Percentiles rank a stretch among this genome's conserved stretches.
phyloP scores from a whole-genome alignment of 92 coral and sea anemone species.

The Siderastrea radians region DNA sequence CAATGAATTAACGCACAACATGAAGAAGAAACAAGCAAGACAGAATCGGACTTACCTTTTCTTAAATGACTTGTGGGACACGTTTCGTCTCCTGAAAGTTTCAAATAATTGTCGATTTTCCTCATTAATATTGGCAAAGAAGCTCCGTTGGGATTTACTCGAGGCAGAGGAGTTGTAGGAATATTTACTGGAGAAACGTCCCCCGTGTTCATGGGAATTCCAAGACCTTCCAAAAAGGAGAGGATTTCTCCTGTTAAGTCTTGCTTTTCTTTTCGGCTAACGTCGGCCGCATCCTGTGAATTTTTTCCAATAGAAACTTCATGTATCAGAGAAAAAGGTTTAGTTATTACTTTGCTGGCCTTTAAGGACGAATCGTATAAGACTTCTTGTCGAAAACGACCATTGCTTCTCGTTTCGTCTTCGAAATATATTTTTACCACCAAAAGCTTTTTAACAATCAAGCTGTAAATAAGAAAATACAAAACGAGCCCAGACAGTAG shows the following conservation, averaged over 20 bases:
- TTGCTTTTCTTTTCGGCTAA: background rate
- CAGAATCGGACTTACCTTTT: constrained; percentile 9
- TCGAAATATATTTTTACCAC: constrained; percentile 74
- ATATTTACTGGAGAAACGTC: background rate
- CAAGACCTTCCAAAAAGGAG: constrained; percentile 57
- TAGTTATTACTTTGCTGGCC: background rate
- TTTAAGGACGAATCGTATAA: background rate
- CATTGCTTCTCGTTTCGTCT: constrained; percentile 1
- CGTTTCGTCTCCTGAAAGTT: background rate
- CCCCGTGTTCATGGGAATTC: background rate
- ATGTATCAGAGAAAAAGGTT: background rate
- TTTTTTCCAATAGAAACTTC: background rate
- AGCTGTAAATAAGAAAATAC: constrained; percentile 67
- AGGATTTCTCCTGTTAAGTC: constrained; percentile 21
- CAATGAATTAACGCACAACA: background rate
- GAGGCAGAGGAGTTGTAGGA: background rate
- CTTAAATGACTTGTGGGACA: constrained; percentile 32
- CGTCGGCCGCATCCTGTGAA: background rate
- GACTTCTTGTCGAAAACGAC: background rate
- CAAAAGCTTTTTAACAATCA: constrained; percentile 55
- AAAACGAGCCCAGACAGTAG: constrained; percentile 63
- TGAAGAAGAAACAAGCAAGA: background rate
- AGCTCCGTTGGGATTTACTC: constrained; percentile 7
- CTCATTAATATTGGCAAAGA: constrained; percentile 8
- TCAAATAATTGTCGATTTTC: constrained; percentile 3